Base-by-base conservation (phyloP, 1,140 invertebrate species). In the Zaprionus africanus region DNA sequence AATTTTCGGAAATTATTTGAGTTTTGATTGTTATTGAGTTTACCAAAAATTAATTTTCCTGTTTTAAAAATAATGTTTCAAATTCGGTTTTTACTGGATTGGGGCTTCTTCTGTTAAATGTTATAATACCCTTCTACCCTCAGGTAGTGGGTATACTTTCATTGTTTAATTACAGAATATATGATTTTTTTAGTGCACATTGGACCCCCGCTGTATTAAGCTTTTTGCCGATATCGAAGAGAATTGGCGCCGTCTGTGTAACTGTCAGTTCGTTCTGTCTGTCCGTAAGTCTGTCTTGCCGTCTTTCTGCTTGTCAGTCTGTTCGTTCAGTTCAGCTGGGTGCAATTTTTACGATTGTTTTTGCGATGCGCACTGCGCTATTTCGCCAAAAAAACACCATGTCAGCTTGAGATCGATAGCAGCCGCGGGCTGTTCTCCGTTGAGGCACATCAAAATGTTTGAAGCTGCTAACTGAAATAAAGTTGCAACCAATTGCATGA, bases 311-410 rank as follows among this genome's bases (percentile, higher is more conserved):
- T n/a, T 12, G 46, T 49, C 46, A 19, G 46, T 49, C 9, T 49
- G 9, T 22, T 49, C 46, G 46, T 49, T 43, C 56, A 56, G 15
- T 57, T 73, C 28, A 67, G 46, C 58, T 60, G 58, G 26, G 65
- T 24, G 56, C 12, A 17, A 22, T 69, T 69, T 75, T 75, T 75
- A 63, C 53, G 66, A 69, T 34, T 51, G 60, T 38, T 64, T 76
- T 75, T 71, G 15, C 22, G n/a, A 26, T 31, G 57, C 63, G 56
- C 64, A 46, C n/a, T 75, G 54, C 65, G 61, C 54, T 56, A 49
- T 73, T 58, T 43, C 36, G 4, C 0, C 49, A n/a, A 17, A 31
- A 26, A 41, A 36, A 19, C 19, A n/a, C 60, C 5, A 51, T 53
- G 46, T 36, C 60, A 24, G 31, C n/a, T 49, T 19, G 28, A 51